Percentiles rank a stretch among this genome's conserved stretches.
Conservation (phyloP, 2,797 vertebrate species). For the Taeniopygia guttata region DNA sequence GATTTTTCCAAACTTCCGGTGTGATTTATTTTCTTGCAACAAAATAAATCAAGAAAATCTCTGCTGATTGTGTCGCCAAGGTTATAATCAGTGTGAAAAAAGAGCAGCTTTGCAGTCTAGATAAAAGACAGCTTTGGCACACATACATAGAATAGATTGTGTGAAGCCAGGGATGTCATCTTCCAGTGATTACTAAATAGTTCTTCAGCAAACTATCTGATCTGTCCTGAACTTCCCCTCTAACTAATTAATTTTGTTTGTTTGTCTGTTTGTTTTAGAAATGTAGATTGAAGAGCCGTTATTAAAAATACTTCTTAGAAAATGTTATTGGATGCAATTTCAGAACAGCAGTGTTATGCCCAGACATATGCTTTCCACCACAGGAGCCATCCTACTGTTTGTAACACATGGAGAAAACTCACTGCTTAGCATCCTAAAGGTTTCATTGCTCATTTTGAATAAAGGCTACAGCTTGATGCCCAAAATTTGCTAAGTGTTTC, state of each 20-base stretch:
- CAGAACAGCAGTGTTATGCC: constrained; percentile 24
- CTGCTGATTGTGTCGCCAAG: background rate
- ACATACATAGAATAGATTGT: background rate
- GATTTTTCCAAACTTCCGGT: background rate
- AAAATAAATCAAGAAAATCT: background rate
- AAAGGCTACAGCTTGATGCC: background rate
- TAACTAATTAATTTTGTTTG: background rate
- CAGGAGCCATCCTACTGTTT: background rate
- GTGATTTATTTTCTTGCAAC: background rate
- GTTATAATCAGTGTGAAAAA: background rate
- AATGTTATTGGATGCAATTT: constrained; percentile 8
- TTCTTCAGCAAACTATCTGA: background rate
- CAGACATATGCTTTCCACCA: constrained; percentile 37
- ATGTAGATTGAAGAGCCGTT: background rate
- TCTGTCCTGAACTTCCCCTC: background rate
- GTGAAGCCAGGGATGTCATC: background rate
- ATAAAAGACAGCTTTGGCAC: background rate
- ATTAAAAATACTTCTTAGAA: background rate
- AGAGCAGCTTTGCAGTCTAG: background rate
- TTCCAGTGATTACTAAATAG: background rate
- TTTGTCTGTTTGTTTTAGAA: background rate
- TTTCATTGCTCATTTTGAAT: background rate
- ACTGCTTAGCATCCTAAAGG: constrained; percentile 31
- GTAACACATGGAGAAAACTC: constrained; percentile 42
- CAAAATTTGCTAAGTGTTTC: background rate